These are phyloP conservation scores for Aromia moschata DNA, from an alignment of 2,888 invertebrate genomes.

Conservation along the genomic window DNA sequence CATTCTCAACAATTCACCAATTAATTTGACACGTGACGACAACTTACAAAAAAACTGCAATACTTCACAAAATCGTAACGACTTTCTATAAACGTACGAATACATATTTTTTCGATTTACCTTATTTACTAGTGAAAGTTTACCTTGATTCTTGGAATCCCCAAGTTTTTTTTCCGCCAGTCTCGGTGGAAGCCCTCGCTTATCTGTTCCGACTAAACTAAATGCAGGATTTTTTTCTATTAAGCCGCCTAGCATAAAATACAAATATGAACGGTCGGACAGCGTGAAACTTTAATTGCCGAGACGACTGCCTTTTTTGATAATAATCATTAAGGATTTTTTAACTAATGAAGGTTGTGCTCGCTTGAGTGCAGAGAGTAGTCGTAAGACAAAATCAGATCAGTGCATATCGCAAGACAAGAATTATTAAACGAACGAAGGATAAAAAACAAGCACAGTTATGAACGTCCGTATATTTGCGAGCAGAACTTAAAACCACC, in stretches of 20 bases:
- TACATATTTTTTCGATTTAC: not conserved
- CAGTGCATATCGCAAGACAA: too few relatives aligned
- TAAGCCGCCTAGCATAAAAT: not conserved
- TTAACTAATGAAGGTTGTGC: not conserved
- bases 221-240: not conserved
- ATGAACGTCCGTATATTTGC: too few relatives aligned
- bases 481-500: too few relatives aligned
- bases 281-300: constrained; percentile 10
- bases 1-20: too few relatives aligned
- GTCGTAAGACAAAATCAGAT: too few relatives aligned
- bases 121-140: not conserved
- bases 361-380: too few relatives aligned
- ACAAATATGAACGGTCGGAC: not conserved
- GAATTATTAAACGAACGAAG: too few relatives aligned
- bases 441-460: too few relatives aligned
- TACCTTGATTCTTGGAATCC: not conserved
- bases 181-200: not conserved
- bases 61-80: too few relatives aligned
- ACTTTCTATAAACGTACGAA: not conserved
- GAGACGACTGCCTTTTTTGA: constrained; percentile 7
- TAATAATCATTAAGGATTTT: not conserved
- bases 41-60: too few relatives aligned
- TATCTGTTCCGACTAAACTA: not conserved
- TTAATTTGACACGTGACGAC: too few relatives aligned
- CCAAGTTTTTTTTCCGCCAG: not conserved